Base-by-base conservation (phyloP, 2,797 vertebrate species). In the Sebastes vulpes region DNA sequence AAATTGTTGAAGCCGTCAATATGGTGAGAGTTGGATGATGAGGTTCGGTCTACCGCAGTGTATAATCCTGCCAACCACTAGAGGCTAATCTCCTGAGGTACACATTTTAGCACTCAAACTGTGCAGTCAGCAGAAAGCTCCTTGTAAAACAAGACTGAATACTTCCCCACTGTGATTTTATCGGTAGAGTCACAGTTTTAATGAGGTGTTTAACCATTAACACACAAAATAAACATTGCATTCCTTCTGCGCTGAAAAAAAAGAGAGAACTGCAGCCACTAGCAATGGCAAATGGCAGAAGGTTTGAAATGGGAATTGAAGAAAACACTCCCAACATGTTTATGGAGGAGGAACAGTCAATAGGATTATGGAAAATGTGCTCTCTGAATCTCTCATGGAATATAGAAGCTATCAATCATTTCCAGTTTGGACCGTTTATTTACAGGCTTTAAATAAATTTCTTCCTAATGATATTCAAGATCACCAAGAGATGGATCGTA, bases 61-160 rank as follows among this genome's bases (percentile, higher is more conserved):
- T 4, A 18, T 53, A 16, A 61, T n/a, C 31, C 23, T 9, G 48
- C 42, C 7, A 46, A 77, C 31, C 65, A 69, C 35, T 1, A 25
- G 31, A 38, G 31, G 21, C 52, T 35, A 12, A 56, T 61, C 65
- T 42, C 57, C 26, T 23, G 65, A 46, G 32, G 38, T 29, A 57
- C 14, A 46, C 16, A 31, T 26, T n/a, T 6, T 6, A 28, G 25
- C 35, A 26, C 18, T 52, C 64, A 50, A 50, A 50, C 42, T 31
- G 46, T 48, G 64, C 58, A 54, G 32, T 76, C 65, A 77, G 65
- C 65, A 63, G 20, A 56, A 69, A 25, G 9, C n/a, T 42, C 23
- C 57, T 61, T 11, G 38, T 66, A 59, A 48, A 50, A 59, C 31
- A 32, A 12, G 28, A 32, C 48, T 10, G 48, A 66, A 21, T 21